Base-by-base conservation (phyloP, 1,140 invertebrate genomes). In the Hycleus phaleratus region DNA sequence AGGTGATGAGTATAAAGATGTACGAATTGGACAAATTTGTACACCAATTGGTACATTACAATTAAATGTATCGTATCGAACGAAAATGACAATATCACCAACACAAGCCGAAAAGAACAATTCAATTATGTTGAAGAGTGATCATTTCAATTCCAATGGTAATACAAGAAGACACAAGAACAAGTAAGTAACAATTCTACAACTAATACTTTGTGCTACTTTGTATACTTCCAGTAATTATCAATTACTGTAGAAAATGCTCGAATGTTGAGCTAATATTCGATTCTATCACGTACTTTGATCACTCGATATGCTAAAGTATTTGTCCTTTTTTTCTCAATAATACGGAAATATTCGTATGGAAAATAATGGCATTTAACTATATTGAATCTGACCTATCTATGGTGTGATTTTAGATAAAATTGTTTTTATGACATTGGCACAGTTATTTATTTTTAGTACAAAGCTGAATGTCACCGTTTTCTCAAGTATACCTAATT, bases 71-170 rank as follows among this genome's bases (percentile, higher is more conserved):
- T 84, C 85, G 0, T 95, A 93, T 70, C 80, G 91, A 65, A 93
- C 90, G 3, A 92, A 93, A 76, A 85, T 94, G 78, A 89, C 91
- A 2, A 91, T 94, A 69, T 87, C 90, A 3, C 91, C 91, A 7
- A 90, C 91, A 59, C 83, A 85, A 50, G 79, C 81, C 7, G 80
- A 80, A 44, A 81, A 81, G 52, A 83, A 86, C 58, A 72, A 76
- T 55, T 80, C 84, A 3, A 86, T 93, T 47, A 85, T 94, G 80
- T 71, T 94, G 2, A 94, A 95, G 69, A 93, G 91, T 72, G 91
- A 95, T 76, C 91, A 95, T 74, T 95, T 95, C 74, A 82, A 84
- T 64, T 79, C 83, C 3, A 88, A 88, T 73, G 74, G 83, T 58
- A 90, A 87, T 76, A 85, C 84, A 18, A 73, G 75, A 44, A 79